Conservation (phyloP, 2,888 invertebrate species). For the Halictus ligatus region DNA sequence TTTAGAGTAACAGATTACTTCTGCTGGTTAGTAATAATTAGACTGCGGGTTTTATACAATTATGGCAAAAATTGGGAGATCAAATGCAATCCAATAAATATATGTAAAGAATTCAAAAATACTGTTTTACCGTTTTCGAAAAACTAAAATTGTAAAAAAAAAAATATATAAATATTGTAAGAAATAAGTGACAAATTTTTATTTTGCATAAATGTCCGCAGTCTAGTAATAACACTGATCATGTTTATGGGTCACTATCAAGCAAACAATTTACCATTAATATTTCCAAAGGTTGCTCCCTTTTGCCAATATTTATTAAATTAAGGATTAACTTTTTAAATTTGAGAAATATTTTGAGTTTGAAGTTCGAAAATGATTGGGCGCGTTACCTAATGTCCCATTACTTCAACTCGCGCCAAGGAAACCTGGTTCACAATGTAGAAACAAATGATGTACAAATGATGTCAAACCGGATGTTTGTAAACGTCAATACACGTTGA, state of each 20-base stretch:
- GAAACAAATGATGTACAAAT: neutral
- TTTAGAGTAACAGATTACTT: no score
- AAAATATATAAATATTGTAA: neutral
- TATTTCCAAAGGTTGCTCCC: neutral
- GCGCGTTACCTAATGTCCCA: neutral
- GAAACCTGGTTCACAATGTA: neutral
- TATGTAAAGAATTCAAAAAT: no score
- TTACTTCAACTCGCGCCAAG: neutral
- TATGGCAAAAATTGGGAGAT: no score
- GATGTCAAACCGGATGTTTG: neutral
- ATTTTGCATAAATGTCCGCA: neutral
- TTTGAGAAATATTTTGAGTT: neutral
- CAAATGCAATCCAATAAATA: no score
- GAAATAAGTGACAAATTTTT: neutral
- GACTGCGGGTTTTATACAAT: no score
- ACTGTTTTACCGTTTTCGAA: no score
- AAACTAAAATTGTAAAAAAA: neutral
- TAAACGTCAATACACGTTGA: constrained; percentile 3
- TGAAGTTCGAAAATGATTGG: neutral
- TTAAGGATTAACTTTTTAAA: neutral
- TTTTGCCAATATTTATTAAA: neutral
- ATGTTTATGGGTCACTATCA: neutral
- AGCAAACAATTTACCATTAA: neutral
- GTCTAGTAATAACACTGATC: neutral
- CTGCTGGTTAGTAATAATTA: no score